These are phyloP conservation scores for Aegithalos caudatus DNA, from an alignment of 2,113 vertebrate genomes.

Conservation along the genomic window DNA sequence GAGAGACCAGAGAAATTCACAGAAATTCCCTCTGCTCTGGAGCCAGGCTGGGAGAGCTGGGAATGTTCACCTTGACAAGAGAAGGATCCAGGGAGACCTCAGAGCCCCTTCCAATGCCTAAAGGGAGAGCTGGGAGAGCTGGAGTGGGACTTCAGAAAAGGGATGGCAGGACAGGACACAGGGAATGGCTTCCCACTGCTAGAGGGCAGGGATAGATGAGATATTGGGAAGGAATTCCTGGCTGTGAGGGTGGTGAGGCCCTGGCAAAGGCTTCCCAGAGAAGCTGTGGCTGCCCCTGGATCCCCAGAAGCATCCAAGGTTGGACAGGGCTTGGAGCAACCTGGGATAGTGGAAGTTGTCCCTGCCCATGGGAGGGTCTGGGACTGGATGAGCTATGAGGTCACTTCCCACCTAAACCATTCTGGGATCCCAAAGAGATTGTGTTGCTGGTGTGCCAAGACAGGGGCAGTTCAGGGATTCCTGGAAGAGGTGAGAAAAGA, in stretches of 20 bases:
- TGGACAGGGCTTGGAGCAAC: accelerated
- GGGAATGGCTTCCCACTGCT: neutral
- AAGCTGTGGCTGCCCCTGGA: neutral
- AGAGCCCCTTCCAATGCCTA: neutral
- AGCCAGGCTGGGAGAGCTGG: neutral
- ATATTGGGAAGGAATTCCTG: accelerated
- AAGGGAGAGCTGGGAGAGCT: neutral
- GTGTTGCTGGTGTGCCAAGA: neutral
- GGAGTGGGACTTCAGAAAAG: neutral
- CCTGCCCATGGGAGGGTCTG: neutral
- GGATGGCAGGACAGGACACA: neutral
- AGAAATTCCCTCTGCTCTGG: neutral
- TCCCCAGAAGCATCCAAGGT: neutral
- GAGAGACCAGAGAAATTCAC: accelerated
- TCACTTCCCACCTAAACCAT: neutral
- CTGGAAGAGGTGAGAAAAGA: neutral
- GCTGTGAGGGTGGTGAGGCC: accelerated
- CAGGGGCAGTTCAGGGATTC: neutral
- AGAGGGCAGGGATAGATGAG: neutral
- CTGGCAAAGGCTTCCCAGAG: neutral
- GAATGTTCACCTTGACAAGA: accelerated
- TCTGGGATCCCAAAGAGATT: neutral
- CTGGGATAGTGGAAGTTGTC: neutral
- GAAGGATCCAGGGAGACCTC: neutral
- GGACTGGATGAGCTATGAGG: accelerated